phyloP scores from a whole-genome alignment of 2,113 vertebrate species.

The Salvelinus sp. region DNA sequence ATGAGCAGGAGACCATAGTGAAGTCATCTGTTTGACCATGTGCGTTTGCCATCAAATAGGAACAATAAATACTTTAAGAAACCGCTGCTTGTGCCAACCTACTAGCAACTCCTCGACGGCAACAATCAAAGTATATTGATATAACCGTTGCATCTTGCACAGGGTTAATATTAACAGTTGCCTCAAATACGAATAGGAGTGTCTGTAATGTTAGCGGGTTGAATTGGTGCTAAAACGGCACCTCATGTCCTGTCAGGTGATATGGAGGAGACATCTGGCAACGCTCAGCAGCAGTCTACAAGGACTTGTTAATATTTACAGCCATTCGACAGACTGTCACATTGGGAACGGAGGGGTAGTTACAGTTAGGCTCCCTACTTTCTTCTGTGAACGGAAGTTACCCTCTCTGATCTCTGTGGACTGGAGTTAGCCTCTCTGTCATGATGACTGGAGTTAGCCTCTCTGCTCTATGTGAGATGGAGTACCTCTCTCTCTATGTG shows the following conservation, averaged over 20 bases:
- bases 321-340: slow-evolving; percentile 30
- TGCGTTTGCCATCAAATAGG: background rate
- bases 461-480: too few relatives aligned
- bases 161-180: background rate
- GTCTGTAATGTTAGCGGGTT: background rate
- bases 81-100: background rate
- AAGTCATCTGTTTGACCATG: background rate
- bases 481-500: too few relatives aligned
- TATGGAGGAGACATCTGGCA: background rate
- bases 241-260: background rate
- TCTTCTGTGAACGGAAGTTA: too few relatives aligned
- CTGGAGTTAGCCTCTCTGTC: too few relatives aligned
- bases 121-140: background rate
- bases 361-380: too few relatives aligned
- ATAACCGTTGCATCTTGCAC: background rate
- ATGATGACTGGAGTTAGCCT: too few relatives aligned
- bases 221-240: background rate
- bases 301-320: slow-evolving; percentile 32
- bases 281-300: background rate
- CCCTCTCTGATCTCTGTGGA: too few relatives aligned
- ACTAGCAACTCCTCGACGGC: background rate
- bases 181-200: slow-evolving; percentile 4
- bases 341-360: slow-evolving; percentile 11
- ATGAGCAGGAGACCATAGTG: background rate
- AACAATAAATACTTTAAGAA: background rate